Base-by-base conservation (phyloP, 2,888 invertebrate species). In the Taenaris catops region DNA sequence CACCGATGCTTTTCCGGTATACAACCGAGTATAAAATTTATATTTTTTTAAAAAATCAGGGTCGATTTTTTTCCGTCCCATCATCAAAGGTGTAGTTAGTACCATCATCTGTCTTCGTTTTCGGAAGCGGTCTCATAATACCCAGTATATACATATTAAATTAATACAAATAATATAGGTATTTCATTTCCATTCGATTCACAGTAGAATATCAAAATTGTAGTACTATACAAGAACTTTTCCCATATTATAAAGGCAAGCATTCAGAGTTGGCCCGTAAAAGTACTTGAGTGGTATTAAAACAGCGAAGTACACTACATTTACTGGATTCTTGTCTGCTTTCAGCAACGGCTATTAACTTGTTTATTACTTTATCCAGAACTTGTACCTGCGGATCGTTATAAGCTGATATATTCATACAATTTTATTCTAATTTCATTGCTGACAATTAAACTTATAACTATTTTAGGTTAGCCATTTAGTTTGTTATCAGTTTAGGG, bases 321-420 rank as follows among this genome's bases (percentile, higher is more conserved):
- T 38, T 35, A 35, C 38, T 23, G 25, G 29, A 34, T 25, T 39
- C 34, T 36, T 40, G 33, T 39, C 28, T 36, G 43, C 36, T 39
- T 39, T 40, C 27, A 35, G 27, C 38, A 21, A 14, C 19, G 27
- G 38, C 32, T 32, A 32, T 38, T 42, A 33, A 32, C 27, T 38
- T 28, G 42, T 38, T 42, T 35, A 42, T 38, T 27, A 37, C 37
- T 41, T 33, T 21, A 37, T 37, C 10, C 25, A 14, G 17, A 31
- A 37, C 28, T 36, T 25, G 25, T 36, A 25, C 36, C 32, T 25
- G 32, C 26, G 8, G 14, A 18, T 32, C 27, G 29, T 31, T 38
- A 33, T 27, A 12, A 23, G 8, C 12, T 27, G 16, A 4, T 14
- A 9, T 16, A n/a, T n/a, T n/a, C n/a, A n/a, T 10, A 27, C 26